phyloP scores from a whole-genome alignment of 2,113 vertebrate genomes.

The Ursus arctos region DNA sequence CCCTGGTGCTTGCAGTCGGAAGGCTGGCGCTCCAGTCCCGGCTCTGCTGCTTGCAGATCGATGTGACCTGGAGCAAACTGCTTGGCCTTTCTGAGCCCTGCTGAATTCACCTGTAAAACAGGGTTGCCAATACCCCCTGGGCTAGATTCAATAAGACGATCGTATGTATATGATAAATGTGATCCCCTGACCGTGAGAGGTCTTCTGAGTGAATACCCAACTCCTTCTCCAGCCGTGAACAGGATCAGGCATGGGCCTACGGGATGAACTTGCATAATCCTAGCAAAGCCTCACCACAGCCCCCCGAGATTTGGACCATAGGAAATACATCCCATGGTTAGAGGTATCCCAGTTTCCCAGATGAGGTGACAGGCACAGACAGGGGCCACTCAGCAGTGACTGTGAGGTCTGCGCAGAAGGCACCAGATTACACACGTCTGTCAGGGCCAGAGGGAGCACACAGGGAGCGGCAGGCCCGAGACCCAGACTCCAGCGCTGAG shows the following conservation, averaged over 20 bases:
- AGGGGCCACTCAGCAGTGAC: neutral
- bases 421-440: accelerated
- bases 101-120: too few species aligned
- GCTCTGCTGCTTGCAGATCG: neutral
- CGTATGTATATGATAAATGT: accelerated
- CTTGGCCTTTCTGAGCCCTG: neutral
- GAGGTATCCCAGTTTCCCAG: accelerated
- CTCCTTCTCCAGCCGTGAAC: neutral
- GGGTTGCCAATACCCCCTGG: neutral
- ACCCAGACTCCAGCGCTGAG: neutral
- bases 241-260: neutral
- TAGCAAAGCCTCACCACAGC: neutral
- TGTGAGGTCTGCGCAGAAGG: neutral
- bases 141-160: neutral
- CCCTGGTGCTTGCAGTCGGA: accelerated
- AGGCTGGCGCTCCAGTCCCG: neutral
- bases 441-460: neutral
- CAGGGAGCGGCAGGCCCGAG: accelerated
- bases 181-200: neutral
- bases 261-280: neutral
- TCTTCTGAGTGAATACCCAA: accelerated
- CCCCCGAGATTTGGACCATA: neutral
- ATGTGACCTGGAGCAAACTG: neutral
- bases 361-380: neutral
- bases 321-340: neutral